Evolutionary conservation across 92 coral and sea anemone species (phyloP).

Genomic region (Pocillopora meandrina): DNA sequence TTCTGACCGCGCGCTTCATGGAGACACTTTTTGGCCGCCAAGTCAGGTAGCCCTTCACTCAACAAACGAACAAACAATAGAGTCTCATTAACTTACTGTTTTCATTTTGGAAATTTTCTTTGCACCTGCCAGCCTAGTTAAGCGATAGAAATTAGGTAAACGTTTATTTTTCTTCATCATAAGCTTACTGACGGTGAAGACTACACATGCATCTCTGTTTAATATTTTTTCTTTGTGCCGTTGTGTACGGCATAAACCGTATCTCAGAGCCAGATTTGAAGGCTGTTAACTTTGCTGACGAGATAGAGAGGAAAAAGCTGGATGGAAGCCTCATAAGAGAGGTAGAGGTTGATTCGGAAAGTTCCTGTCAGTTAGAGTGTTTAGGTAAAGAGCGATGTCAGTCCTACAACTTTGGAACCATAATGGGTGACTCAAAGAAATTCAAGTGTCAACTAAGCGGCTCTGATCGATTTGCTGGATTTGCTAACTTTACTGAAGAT

Average conservation of each 20-base stretch:
- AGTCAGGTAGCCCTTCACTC: too few relatives aligned
- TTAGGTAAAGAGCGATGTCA: slow-evolving; percentile 8
- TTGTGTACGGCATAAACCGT: slow-evolving; percentile 2
- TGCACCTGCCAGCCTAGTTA: not conserved
- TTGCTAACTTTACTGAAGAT: not conserved
- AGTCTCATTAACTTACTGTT: too few relatives aligned
- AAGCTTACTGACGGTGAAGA: not conserved
- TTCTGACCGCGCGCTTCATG: too few relatives aligned
- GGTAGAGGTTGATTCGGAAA: slow-evolving; percentile 21
- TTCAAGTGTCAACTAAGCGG: slow-evolving; percentile 8
- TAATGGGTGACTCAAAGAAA: not conserved
- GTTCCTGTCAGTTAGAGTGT: not conserved
- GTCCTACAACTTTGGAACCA: slow-evolving; percentile 15
- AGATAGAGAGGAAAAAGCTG: slow-evolving; percentile 10
- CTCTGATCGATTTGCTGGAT: slow-evolving; percentile 1
- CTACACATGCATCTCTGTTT: not conserved
- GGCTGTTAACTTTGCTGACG: slow-evolving; percentile 18
- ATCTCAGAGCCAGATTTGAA: not conserved
- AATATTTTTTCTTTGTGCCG: not conserved
- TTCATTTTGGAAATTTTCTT: not conserved
- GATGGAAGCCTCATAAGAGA: slow-evolving; percentile 1
- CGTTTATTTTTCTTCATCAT: too few relatives aligned
- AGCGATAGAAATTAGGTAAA: too few relatives aligned
- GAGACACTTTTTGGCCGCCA: too few relatives aligned
- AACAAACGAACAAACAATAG: too few relatives aligned